These are phyloP conservation scores for Lasioglossum albipes DNA, from an alignment of 1,140 invertebrate species.

Conservation along the genomic window DNA sequence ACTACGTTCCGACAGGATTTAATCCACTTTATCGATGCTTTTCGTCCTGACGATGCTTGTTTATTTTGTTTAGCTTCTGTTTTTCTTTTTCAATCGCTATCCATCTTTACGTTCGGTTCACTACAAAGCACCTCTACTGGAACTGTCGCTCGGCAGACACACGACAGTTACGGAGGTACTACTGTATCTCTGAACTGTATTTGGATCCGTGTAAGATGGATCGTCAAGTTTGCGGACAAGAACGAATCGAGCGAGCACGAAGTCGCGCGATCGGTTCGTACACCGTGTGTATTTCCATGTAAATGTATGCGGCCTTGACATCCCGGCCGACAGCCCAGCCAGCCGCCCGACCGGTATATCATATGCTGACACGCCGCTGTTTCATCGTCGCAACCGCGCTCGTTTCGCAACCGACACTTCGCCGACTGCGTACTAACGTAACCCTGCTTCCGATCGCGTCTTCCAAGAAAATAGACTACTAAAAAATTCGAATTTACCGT, in stretches of 20 bases:
- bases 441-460: slow-evolving; percentile 21
- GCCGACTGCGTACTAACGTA: slow-evolving; percentile 10
- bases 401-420: slow-evolving; percentile 53
- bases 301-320: slow-evolving; percentile 70
- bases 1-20: too few species aligned
- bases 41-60: too few species aligned
- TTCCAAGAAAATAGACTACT: background rate
- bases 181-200: too few species aligned
- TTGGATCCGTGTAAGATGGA: background rate
- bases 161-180: too few species aligned
- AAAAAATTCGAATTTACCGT: too few species aligned
- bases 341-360: slow-evolving; percentile 46
- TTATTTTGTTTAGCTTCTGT: too few species aligned
- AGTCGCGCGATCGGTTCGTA: slow-evolving; percentile 29
- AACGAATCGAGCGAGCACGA: background rate
- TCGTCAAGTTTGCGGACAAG: slow-evolving; percentile 6
- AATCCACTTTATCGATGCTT: too few species aligned
- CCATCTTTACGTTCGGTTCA: too few species aligned
- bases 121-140: too few species aligned
- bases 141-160: too few species aligned
- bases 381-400: slow-evolving; percentile 42
- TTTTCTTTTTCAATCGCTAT: too few species aligned
- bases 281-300: slow-evolving; percentile 51
- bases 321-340: slow-evolving; percentile 44
- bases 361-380: slow-evolving; percentile 40